These are phyloP conservation scores for Sphaeridia pumilis DNA, from an alignment of 2,888 invertebrate genomes.

Conservation along the genomic window DNA sequence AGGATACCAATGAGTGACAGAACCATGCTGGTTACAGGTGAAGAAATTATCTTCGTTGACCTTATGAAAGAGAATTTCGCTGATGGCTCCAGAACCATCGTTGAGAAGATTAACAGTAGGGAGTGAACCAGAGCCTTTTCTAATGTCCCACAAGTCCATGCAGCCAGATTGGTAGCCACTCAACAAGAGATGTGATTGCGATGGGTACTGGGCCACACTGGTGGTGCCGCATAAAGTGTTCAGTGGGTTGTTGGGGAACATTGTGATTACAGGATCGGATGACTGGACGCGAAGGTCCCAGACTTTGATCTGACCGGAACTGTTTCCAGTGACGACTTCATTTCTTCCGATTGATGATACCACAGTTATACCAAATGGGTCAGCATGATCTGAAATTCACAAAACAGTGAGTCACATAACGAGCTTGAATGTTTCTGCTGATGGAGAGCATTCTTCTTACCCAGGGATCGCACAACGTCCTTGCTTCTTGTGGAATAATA, in stretches of 20 bases:
- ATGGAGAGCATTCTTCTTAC: slow-evolving; percentile 5
- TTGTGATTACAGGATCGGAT: slow-evolving; percentile 15
- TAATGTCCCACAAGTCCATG: slow-evolving; percentile 33
- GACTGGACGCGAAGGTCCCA: slow-evolving; percentile 28
- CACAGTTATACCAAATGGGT: slow-evolving; percentile 24
- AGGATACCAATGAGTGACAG: slow-evolving; percentile 32
- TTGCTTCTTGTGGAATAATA: slow-evolving; percentile 17
- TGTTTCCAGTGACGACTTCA: slow-evolving; percentile 32
- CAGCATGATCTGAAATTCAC: slow-evolving; percentile 22
- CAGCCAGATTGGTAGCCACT: slow-evolving; percentile 33
- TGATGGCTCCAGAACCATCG: slow-evolving; percentile 20
- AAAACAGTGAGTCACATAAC: neutral
- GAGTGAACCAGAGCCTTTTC: slow-evolving; percentile 22
- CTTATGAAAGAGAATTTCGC: slow-evolving; percentile 32
- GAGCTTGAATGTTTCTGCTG: neutral
- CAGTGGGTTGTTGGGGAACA: slow-evolving; percentile 29
- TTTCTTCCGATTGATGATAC: slow-evolving; percentile 16
- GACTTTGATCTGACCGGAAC: slow-evolving; percentile 32
- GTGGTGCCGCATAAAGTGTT: slow-evolving; percentile 29
- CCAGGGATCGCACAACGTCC: slow-evolving; percentile 16
- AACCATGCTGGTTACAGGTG: slow-evolving; percentile 30
- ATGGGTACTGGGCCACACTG: slow-evolving; percentile 32
- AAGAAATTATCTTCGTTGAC: slow-evolving; percentile 34
- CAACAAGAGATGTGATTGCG: slow-evolving; percentile 29
- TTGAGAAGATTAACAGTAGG: slow-evolving; percentile 31